Percentiles rank a stretch among this genome's conserved stretches.
phyloP scores from a whole-genome alignment of 2,888 invertebrate genomes.

The Operophtera brumata region DNA sequence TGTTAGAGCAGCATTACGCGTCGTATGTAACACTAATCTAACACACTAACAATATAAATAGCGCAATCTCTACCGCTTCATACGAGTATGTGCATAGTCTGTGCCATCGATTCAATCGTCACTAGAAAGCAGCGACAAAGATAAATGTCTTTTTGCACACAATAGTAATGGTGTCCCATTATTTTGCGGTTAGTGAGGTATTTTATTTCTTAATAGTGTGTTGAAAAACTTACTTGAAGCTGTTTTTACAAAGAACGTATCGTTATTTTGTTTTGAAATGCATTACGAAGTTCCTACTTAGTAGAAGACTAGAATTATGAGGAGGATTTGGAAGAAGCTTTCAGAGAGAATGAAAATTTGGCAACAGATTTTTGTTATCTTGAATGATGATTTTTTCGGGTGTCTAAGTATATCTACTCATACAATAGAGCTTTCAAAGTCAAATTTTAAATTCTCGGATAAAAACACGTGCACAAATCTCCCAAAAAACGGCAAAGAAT shows the following conservation, averaged over 20 bases:
- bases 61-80: constrained; percentile 49
- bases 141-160: constrained; percentile 46
- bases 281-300: not conserved
- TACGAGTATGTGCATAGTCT: not conserved
- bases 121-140: constrained; percentile 39
- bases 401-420: too few relatives aligned
- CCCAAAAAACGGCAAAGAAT: too few relatives aligned
- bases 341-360: too few relatives aligned
- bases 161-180: constrained; percentile 37
- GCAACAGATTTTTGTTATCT: too few relatives aligned
- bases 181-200: constrained; percentile 25
- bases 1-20: not conserved
- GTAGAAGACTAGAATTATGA: too few relatives aligned
- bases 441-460: too few relatives aligned
- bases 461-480: too few relatives aligned
- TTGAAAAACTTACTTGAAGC: constrained; percentile 13
- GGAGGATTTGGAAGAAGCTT: too few relatives aligned
- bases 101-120: constrained; percentile 41
- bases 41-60: constrained; percentile 48
- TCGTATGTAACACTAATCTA: not conserved
- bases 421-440: too few relatives aligned
- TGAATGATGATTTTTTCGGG: too few relatives aligned
- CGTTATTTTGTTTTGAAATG: constrained; percentile 4
- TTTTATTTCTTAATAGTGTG: constrained; percentile 26
- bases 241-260: constrained; percentile 13